Base-by-base conservation (phyloP, 2,888 invertebrate genomes). In the Bombyx huttoni region DNA sequence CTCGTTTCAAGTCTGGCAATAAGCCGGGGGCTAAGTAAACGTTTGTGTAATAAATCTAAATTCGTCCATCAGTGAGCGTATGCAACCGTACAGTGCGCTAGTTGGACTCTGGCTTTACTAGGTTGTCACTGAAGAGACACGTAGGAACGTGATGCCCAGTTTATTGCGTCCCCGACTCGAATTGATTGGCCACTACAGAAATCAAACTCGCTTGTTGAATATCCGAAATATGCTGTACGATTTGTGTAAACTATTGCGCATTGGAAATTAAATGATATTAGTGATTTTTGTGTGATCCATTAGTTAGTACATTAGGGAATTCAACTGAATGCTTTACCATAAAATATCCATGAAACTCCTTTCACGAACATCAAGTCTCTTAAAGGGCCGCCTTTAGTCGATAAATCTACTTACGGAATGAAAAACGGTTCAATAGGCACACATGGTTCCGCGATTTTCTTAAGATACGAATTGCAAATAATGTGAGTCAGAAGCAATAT, bases 71-170 rank as follows among this genome's bases (percentile, higher is more conserved):
- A 68, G 61, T 60, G 66, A 67, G 67, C 67, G 68, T 70, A 73
- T 61, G 67, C 62, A 65, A 70, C 66, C 68, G 59, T 63, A 56
- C 59, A 65, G 58, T 56, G 59, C 55, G 53, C 61, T 60, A 60
- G 65, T 59, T 63, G 57, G 62, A 54, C 58, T 53, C 53, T 46
- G 56, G 57, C 57, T 58, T 60, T 63, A 64, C 73, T 67, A 70
- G 70, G 70, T 70, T 71, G 70, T 71, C 72, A 73, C 63, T 54
- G 51, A 54, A 60, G 64, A 63, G 73, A 74, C 73, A 76, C 73
- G 77, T 68, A 64, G 66, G 71, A 61, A 76, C 75, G 78, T 82
- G 81, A 78, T 74, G 68, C 60, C 68, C 74, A 70, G 73, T 80
- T 81, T 81, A 81, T 80, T 79, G 77, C 76, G 66, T 62, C 61